These are phyloP conservation scores for Malurus leucopterus DNA, from an alignment of 2,797 vertebrate genomes.

Conservation along the genomic window DNA sequence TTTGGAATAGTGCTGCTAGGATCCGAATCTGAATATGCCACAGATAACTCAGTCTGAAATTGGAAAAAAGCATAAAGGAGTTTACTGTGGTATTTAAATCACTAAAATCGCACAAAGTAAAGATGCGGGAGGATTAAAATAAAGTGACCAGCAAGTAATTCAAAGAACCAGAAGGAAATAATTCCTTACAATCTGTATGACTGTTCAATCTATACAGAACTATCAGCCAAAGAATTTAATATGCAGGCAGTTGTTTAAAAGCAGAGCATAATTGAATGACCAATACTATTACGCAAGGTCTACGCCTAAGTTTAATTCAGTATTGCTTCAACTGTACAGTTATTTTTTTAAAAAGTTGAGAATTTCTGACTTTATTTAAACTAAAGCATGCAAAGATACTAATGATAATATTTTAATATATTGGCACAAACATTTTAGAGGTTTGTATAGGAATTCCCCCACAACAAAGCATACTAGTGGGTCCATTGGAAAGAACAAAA, in stretches of 20 bases:
- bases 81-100: background rate
- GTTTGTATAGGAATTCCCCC: background rate
- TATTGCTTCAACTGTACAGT: background rate
- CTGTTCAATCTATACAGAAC: background rate
- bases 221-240: background rate
- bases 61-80: background rate
- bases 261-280: background rate
- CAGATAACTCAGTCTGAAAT: background rate
- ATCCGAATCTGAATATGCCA: background rate
- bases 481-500: background rate
- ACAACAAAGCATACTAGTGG: background rate
- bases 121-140: background rate
- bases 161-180: background rate
- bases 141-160: background rate
- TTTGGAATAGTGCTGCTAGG: background rate
- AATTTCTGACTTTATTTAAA: background rate
- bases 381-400: background rate
- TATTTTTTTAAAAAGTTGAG: background rate
- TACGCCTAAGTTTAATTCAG: background rate
- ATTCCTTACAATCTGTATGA: background rate
- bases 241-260: background rate
- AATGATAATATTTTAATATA: background rate
- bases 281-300: background rate
- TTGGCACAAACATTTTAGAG: background rate
- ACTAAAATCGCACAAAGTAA: background rate